Conservation (phyloP, 2,888 invertebrate species). For the Schizotus pectinicornis region DNA sequence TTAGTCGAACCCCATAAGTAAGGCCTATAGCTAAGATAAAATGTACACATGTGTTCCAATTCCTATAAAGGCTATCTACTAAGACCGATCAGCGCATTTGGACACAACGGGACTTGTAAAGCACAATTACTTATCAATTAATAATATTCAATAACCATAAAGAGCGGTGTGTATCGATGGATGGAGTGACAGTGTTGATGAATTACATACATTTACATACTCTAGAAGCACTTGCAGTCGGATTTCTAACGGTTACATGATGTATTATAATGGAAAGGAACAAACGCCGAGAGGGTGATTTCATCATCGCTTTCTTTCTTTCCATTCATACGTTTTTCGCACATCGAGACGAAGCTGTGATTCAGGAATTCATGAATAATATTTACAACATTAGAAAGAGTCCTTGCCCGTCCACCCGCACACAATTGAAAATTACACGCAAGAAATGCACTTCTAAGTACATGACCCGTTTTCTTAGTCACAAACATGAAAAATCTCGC, state of each 20-base stretch:
- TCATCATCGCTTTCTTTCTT: conserved; percentile 8
- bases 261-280: conserved; percentile 26
- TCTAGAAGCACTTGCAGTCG: conserved; percentile 37
- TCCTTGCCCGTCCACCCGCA: not conserved
- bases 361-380: conserved; percentile 15
- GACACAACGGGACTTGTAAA: conserved; percentile 39
- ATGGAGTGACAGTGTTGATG: conserved; percentile 27
- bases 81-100: conserved; percentile 36
- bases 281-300: conserved; percentile 16
- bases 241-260: conserved; percentile 29
- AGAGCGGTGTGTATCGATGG: conserved; percentile 27
- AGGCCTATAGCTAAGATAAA: conserved; percentile 43
- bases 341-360: conserved; percentile 20
- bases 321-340: conserved; percentile 10
- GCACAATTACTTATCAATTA: conserved; percentile 39
- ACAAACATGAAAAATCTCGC: too few relatives aligned
- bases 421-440: conserved; percentile 4
- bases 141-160: conserved; percentile 33
- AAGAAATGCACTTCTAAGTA: too few relatives aligned
- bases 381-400: conserved; percentile 11
- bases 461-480: too few relatives aligned
- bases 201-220: conserved; percentile 32
- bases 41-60: conserved; percentile 41
- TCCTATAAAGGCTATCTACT: conserved; percentile 37
- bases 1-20: conserved; percentile 38